These are phyloP conservation scores for Labroides dimidiatus DNA, from an alignment of 2,797 vertebrate genomes.

Conservation along the genomic window DNA sequence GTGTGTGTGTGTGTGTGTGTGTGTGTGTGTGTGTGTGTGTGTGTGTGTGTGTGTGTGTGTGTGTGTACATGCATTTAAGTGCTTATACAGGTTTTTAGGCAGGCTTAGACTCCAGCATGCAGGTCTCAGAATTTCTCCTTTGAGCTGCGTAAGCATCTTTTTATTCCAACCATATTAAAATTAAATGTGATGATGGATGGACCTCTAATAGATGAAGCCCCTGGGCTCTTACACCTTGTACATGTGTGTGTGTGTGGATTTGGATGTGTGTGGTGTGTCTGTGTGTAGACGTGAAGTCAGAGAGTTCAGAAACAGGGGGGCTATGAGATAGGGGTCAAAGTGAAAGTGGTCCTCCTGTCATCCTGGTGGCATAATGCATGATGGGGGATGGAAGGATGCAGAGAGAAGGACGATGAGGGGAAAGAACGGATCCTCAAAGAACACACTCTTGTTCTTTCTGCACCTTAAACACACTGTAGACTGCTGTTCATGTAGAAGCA, in stretches of 20 bases:
- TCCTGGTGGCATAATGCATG: slow-evolving; percentile 29
- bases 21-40: slow-evolving; percentile 26
- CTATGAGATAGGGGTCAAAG: slow-evolving; percentile 45
- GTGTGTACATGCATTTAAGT: slow-evolving; percentile 41
- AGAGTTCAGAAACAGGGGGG: slow-evolving; percentile 2
- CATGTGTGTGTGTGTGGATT: slow-evolving; percentile 6
- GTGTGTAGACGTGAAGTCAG: background rate
- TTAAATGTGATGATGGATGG: slow-evolving; percentile 77
- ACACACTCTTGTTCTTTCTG: slow-evolving; percentile 13
- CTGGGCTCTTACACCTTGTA: slow-evolving; percentile 45
- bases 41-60: slow-evolving; percentile 28
- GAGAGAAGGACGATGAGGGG: background rate
- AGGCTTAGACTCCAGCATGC: slow-evolving; percentile 26
- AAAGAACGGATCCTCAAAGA: slow-evolving; percentile 32
- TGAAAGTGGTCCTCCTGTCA: slow-evolving; percentile 46
- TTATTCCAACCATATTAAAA: slow-evolving; percentile 71
- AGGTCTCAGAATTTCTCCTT: slow-evolving; percentile 58
- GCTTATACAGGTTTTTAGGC: slow-evolving; percentile 52
- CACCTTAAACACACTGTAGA: slow-evolving; percentile 4
- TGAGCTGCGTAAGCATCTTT: slow-evolving; percentile 72
- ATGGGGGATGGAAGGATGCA: slow-evolving; percentile 15
- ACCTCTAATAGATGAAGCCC: slow-evolving; percentile 70
- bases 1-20: slow-evolving; percentile 26
- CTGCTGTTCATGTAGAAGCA: slow-evolving; percentile 3
- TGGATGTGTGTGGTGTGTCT: background rate